These are phyloP conservation scores for Coracias cyanogaster DNA, from an alignment of 2,797 vertebrate genomes.

Conservation along the genomic window DNA sequence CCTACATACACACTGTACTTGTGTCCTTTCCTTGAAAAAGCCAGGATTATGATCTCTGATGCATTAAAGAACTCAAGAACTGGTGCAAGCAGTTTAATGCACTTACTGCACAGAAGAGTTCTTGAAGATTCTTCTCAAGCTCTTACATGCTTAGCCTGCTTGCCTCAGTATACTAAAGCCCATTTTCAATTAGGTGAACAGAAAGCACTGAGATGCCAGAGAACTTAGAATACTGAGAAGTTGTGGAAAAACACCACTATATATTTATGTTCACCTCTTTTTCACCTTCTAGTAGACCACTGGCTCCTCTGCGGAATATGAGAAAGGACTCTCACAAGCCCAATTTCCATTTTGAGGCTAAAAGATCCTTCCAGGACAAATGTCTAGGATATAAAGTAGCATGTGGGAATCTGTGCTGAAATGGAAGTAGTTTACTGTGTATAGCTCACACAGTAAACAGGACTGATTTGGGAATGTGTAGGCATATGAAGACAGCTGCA, in stretches of 20 bases:
- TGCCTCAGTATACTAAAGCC: background rate
- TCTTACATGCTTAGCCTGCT: background rate
- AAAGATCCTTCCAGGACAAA: background rate
- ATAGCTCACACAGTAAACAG: background rate
- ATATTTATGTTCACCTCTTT: background rate
- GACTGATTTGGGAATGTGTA: background rate
- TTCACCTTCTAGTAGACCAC: background rate
- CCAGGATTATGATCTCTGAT: background rate
- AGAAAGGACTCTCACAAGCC: background rate
- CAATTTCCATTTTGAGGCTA: background rate
- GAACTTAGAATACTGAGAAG: background rate
- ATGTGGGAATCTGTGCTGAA: background rate
- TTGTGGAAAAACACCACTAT: background rate
- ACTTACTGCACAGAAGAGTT: background rate
- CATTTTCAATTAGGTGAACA: background rate
- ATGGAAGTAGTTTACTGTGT: background rate
- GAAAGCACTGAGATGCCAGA: background rate
- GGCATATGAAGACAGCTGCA: background rate
- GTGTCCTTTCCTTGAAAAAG: background rate
- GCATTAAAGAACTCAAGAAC: background rate
- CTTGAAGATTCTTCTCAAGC: background rate
- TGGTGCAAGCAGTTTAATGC: background rate
- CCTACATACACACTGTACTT: background rate
- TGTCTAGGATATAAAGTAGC: background rate
- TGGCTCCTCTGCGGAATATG: background rate